phyloP scores from a whole-genome alignment of 2,888 invertebrate genomes.

The Leptogaster cylindrica region DNA sequence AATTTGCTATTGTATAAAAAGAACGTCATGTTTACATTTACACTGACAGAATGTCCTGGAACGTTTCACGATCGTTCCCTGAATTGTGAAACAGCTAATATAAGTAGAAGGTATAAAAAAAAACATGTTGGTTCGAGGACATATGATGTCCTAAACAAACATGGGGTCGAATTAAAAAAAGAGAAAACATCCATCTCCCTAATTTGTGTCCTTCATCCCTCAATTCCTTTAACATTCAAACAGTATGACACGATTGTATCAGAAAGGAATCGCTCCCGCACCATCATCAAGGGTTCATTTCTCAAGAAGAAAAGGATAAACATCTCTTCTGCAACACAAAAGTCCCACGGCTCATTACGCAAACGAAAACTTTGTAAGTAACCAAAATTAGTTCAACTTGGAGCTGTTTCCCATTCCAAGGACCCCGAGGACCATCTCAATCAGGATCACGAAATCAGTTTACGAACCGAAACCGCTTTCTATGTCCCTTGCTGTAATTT shows the following conservation, averaged over 20 bases:
- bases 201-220: slow-evolving; percentile 5
- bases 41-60: no score
- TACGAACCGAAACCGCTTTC: slow-evolving; percentile 36
- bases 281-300: not conserved
- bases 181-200: slow-evolving; percentile 22
- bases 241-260: not conserved
- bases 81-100: slow-evolving; percentile 27
- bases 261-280: slow-evolving; percentile 4
- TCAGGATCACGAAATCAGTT: slow-evolving; percentile 39
- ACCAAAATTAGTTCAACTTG: slow-evolving; percentile 38
- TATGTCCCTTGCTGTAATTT: slow-evolving; percentile 35
- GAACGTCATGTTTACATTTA: no score
- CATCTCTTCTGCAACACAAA: slow-evolving; percentile 1
- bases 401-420: no score
- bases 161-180: slow-evolving; percentile 27
- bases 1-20: no score
- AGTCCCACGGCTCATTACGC: slow-evolving; percentile 28
- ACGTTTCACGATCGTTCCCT: not conserved
- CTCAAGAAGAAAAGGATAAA: slow-evolving; percentile 4
- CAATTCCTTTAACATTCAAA: not conserved
- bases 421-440: not conserved
- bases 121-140: slow-evolving; percentile 12
- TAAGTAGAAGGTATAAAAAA: slow-evolving; percentile 28
- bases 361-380: slow-evolving; percentile 36
- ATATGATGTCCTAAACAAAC: slow-evolving; percentile 39